These are phyloP conservation scores for Numenius phaeopus DNA, from an alignment of 2,797 vertebrate species.

Conservation along the genomic window DNA sequence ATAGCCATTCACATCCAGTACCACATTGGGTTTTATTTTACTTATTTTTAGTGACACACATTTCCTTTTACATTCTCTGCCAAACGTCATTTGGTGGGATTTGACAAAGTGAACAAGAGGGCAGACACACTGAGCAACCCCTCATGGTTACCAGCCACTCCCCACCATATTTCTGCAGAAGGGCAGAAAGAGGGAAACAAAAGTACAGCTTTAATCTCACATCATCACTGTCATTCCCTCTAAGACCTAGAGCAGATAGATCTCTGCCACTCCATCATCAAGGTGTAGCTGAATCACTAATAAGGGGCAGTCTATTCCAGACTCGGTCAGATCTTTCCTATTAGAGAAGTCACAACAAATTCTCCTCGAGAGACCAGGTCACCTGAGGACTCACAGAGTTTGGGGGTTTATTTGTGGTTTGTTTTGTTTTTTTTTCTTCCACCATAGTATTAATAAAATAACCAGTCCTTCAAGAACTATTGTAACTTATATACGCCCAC, in stretches of 20 bases:
- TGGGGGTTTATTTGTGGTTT: rapidly evolving
- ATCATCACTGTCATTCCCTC: neutral
- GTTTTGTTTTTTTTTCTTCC: neutral
- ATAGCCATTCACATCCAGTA: neutral
- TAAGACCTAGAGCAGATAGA: neutral
- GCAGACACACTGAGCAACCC: neutral
- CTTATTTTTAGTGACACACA: neutral
- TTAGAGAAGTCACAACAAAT: neutral
- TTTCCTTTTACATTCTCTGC: neutral
- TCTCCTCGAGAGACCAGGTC: neutral
- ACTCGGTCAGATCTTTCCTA: neutral
- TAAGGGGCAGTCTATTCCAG: neutral
- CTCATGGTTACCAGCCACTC: neutral
- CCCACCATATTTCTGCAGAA: neutral
- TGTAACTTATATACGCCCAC: neutral
- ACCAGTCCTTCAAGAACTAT: neutral
- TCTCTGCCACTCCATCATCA: neutral
- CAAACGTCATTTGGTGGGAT: neutral
- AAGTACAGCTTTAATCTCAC: neutral
- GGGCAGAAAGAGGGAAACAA: neutral
- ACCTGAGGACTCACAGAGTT: neutral
- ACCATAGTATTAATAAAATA: neutral
- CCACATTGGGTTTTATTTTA: neutral
- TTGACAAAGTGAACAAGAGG: neutral
- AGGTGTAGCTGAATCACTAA: neutral